Percentiles rank a stretch among this genome's conserved stretches.
Conservation (phyloP, 2,797 vertebrate genomes). For the Acrossocheilus wenchowensis region DNA sequence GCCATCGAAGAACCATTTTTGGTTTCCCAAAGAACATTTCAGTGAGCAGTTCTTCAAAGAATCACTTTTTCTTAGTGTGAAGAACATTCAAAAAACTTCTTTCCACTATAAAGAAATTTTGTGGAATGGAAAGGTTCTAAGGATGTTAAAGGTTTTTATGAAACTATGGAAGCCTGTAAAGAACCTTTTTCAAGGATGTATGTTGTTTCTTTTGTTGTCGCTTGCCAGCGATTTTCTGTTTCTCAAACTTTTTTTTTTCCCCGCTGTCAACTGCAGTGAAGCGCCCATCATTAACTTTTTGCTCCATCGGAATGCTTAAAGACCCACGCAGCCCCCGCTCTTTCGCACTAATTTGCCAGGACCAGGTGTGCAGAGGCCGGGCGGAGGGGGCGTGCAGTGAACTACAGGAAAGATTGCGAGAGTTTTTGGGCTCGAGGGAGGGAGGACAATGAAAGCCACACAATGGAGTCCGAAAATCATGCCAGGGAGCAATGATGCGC, state of each 20-base stretch:
- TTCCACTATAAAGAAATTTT: background rate
- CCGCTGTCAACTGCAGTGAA: constrained; percentile 64
- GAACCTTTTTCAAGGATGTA: background rate
- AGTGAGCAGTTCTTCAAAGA: background rate
- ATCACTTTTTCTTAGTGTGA: background rate
- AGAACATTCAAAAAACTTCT: background rate
- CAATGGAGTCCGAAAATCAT: constrained; percentile 65
- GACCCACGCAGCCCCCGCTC: constrained; percentile 60
- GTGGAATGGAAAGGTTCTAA: background rate
- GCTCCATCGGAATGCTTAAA: constrained; percentile 81
- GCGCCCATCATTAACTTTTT: constrained; percentile 83
- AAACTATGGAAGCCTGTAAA: background rate
- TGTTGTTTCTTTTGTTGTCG: constrained; percentile 57
- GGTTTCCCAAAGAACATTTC: background rate
- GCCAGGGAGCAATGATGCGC: constrained; percentile 62
- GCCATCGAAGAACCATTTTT: background rate
- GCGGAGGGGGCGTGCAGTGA: constrained; percentile 27
- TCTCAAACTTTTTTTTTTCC: constrained; percentile 68
- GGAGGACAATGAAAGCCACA: constrained; percentile 57
- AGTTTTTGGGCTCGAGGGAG: constrained; percentile 52
- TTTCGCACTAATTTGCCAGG: constrained; percentile 76
- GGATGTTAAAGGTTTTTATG: background rate
- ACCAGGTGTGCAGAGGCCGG: constrained; percentile 77
- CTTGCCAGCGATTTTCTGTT: constrained; percentile 69
- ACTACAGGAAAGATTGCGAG: constrained; percentile 48